A percentile compares a stretch with the other conserved stretches of the same genome.
Evolutionary conservation across 64 coral and sea anemone genomes (phyloP).

Genomic region (Pocillopora verrucosa): DNA sequence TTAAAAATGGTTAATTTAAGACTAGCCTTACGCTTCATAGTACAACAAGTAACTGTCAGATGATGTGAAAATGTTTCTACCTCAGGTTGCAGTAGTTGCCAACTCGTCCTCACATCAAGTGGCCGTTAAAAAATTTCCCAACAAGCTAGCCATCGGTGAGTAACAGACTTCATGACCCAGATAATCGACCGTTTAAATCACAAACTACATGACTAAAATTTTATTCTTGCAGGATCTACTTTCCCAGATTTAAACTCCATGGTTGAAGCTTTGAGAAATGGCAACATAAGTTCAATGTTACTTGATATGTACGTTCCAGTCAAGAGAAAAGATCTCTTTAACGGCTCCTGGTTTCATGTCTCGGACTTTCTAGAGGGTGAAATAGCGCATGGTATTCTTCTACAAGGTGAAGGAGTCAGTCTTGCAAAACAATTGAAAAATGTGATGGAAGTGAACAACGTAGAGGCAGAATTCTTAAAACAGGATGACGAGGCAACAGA

Average conservation of each 20-base stretch:
- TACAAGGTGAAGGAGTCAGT: background rate
- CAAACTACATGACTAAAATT: background rate
- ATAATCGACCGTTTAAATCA: background rate
- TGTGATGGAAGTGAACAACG: background rate
- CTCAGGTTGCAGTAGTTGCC: constrained; percentile 25
- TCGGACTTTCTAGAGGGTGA: background rate
- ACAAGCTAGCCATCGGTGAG: constrained; percentile 12
- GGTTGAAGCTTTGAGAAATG: constrained; percentile 1
- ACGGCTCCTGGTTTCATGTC: constrained; percentile 5
- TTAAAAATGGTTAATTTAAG: no score
- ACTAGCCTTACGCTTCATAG: no score
- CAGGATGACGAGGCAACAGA: background rate
- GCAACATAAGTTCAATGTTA: background rate
- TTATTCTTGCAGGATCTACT: background rate
- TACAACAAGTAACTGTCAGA: no score
- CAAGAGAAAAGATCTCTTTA: constrained; percentile 26
- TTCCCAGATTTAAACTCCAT: constrained; percentile 7
- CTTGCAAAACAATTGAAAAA: background rate
- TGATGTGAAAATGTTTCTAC: background rate
- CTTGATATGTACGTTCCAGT: constrained; percentile 30
- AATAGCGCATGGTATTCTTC: constrained; percentile 19
- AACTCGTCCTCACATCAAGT: constrained; percentile 9
- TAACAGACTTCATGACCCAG: background rate
- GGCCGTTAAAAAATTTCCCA: constrained; percentile 23
- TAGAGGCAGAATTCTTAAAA: constrained; percentile 6